Conservation (phyloP, 2,797 vertebrate genomes). For the Scyliorhinus canicula region DNA sequence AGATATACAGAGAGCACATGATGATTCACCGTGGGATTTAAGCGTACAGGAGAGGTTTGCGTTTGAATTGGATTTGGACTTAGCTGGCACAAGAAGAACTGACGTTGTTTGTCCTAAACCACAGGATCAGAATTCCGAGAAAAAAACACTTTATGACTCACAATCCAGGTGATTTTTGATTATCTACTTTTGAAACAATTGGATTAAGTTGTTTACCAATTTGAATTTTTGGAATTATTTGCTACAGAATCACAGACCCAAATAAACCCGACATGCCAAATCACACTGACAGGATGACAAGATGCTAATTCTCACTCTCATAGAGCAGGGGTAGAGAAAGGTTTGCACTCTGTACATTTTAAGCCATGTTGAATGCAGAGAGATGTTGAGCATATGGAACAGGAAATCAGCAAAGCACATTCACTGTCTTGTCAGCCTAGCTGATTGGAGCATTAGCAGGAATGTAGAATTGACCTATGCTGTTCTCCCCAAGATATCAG, state of each 20-base stretch:
- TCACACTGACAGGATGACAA: background rate
- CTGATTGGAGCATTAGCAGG: background rate
- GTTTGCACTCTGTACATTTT: background rate
- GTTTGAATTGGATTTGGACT: slow-evolving; percentile 35
- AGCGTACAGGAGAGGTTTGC: background rate
- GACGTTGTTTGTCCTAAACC: background rate
- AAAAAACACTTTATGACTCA: background rate
- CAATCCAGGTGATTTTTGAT: background rate
- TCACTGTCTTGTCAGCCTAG: background rate
- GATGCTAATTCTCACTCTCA: background rate
- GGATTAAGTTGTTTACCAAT: background rate
- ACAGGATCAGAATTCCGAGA: accelerated
- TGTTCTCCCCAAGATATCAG: background rate
- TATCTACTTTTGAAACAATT: background rate
- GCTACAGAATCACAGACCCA: background rate
- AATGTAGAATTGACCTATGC: background rate
- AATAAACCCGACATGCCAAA: background rate
- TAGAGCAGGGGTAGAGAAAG: background rate
- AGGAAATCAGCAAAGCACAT: background rate
- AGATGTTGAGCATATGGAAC: background rate
- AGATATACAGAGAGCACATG: background rate
- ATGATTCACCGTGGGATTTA: background rate
- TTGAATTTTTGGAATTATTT: background rate
- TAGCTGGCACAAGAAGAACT: background rate
- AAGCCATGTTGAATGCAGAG: background rate